Evolutionary conservation across 2,888 invertebrate species (phyloP).

Genomic region (Eueremaeus valkanovi): DNA sequence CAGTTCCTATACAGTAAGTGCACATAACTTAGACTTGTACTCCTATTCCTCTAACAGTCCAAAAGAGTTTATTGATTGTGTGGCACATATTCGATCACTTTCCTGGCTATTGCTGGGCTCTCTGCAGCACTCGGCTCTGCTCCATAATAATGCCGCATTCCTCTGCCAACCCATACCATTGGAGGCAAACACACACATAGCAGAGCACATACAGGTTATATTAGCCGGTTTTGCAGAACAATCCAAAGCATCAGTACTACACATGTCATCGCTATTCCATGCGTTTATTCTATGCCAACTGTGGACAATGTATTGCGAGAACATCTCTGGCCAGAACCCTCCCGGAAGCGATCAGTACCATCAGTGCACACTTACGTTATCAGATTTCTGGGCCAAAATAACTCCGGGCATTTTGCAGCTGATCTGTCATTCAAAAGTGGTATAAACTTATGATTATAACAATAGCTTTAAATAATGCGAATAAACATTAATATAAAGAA

Average conservation of each 20-base stretch:
- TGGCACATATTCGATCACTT: slow-evolving; percentile 84
- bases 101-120: slow-evolving; percentile 96
- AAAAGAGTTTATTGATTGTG: slow-evolving; percentile 90
- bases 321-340: slow-evolving; percentile 65
- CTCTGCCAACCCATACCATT: slow-evolving; percentile 77
- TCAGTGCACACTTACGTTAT: slow-evolving; percentile 61
- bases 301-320: slow-evolving; percentile 97
- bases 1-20: too few relatives aligned
- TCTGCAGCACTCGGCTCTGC: slow-evolving; percentile 76
- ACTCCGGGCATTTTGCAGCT: slow-evolving; percentile 92
- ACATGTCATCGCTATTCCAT: slow-evolving; percentile 94
- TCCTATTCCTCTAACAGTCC: slow-evolving; percentile 59
- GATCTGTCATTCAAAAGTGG: slow-evolving; percentile 83
- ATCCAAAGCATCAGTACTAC: slow-evolving; percentile 80
- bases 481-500: slow-evolving; percentile 21
- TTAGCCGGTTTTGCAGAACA: slow-evolving; percentile 96
- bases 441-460: slow-evolving; percentile 55
- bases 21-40: background rate
- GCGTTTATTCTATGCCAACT: slow-evolving; percentile 96
- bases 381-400: slow-evolving; percentile 98
- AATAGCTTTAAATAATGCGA: background rate
- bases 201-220: slow-evolving; percentile 94
- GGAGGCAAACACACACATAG: slow-evolving; percentile 92
- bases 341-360: slow-evolving; percentile 53
- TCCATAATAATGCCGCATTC: slow-evolving; percentile 49